A percentile compares a stretch with the other conserved stretches of the same genome.
Conservation (phyloP, 1,140 invertebrate species). For the Eubasilissa regina region DNA sequence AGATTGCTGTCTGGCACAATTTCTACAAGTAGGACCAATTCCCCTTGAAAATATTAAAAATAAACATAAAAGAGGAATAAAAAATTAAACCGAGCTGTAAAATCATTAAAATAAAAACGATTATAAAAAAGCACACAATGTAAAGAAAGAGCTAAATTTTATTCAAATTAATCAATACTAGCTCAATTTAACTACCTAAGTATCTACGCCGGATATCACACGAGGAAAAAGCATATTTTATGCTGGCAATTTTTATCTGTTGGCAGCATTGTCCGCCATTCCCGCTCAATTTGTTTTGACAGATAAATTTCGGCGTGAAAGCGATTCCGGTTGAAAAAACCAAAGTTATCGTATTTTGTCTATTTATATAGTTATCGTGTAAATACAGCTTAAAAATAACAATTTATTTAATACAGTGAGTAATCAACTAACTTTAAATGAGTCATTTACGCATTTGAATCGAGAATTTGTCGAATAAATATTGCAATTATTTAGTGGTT, state of each 20-base stretch:
- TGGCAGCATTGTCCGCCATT: constrained; percentile 18
- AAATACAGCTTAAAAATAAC: neutral
- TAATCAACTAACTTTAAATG: neutral
- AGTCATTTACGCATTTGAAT: neutral
- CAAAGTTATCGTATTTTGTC: neutral
- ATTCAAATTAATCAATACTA: no score
- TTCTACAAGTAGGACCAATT: no score
- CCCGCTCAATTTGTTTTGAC: constrained; percentile 35
- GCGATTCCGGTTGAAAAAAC: neutral
- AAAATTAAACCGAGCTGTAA: no score
- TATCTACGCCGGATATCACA: neutral
- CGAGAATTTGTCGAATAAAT: no score
- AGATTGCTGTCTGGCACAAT: no score
- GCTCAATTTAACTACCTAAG: neutral
- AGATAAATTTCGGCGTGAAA: neutral
- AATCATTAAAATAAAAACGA: no score
- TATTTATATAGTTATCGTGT: no score
- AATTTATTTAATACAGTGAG: neutral
- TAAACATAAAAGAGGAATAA: no score
- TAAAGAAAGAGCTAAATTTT: no score
- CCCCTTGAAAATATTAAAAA: no score
- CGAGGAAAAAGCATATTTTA: neutral
- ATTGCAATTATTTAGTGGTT: neutral
- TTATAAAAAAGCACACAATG: no score
- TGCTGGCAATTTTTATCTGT: constrained; percentile 3